A percentile compares a stretch with the other conserved stretches of the same genome.
phyloP scores from a whole-genome alignment of 2,888 invertebrate genomes.

The Nymphalis urticae region DNA sequence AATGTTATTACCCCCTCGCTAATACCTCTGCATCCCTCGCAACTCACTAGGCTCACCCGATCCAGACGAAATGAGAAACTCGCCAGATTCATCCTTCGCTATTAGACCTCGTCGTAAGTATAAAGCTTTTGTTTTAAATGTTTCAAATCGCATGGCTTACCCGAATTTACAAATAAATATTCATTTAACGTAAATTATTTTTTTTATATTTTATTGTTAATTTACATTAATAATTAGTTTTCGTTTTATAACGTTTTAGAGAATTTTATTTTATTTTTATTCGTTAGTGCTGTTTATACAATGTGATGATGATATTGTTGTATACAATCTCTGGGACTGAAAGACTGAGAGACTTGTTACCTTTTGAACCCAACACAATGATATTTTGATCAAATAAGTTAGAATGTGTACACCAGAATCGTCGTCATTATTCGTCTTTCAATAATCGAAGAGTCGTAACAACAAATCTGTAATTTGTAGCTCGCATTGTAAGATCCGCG shows the following conservation, averaged over 20 bases:
- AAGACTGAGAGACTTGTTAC: too few relatives aligned
- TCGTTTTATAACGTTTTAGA: neutral
- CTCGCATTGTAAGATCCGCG: conserved; percentile 57
- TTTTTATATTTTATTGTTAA: neutral
- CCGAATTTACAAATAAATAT: neutral
- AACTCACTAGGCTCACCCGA: conserved; percentile 33
- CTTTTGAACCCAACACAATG: too few relatives aligned
- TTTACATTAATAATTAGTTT: neutral
- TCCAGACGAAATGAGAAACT: conserved; percentile 27
- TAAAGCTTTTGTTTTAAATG: conserved; percentile 22
- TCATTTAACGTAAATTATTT: neutral
- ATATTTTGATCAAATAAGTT: too few relatives aligned
- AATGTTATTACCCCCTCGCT: neutral
- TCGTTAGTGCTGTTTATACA: too few relatives aligned
- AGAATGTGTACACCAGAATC: too few relatives aligned
- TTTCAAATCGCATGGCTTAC: conserved; percentile 23
- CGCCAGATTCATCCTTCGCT: conserved; percentile 25
- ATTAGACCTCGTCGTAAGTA: conserved; percentile 38
- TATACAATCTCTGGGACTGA: too few relatives aligned
- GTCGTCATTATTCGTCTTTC: too few relatives aligned
- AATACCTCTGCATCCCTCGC: conserved; percentile 2
- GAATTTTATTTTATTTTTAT: too few relatives aligned
- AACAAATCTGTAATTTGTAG: conserved; percentile 45
- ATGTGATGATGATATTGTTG: too few relatives aligned
- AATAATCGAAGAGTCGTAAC: neutral